These are phyloP conservation scores for Nomada fabriciana DNA, from an alignment of 2,888 invertebrate genomes.

Conservation along the genomic window DNA sequence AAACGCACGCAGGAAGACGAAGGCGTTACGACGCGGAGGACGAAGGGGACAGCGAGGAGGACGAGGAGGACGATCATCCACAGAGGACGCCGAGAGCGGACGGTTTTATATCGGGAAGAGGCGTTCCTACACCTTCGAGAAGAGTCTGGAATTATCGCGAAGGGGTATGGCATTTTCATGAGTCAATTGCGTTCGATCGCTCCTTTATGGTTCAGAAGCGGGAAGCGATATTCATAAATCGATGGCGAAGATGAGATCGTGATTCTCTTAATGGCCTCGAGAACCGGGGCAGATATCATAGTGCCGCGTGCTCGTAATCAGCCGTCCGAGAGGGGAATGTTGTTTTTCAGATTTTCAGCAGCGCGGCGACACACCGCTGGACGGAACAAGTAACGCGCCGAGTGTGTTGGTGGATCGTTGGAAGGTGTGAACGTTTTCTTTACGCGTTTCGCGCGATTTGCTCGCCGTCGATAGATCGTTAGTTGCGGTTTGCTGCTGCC, in stretches of 20 bases:
- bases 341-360: conserved; percentile 11
- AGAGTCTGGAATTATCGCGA: conserved; percentile 80
- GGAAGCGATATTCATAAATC: conserved; percentile 70
- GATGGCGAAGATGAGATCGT: conserved; percentile 67
- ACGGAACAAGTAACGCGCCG: conserved; percentile 18
- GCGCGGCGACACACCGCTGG: conserved; percentile 11
- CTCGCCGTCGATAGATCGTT: conserved; percentile 37
- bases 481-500: conserved; percentile 23
- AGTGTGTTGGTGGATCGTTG: conserved; percentile 48
- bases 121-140: conserved; percentile 73
- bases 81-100: conserved; percentile 47
- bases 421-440: conserved; percentile 43
- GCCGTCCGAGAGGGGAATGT: conserved; percentile 16
- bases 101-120: conserved; percentile 49
- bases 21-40: conserved; percentile 65
- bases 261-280: conserved; percentile 15
- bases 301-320: not conserved
- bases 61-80: conserved; percentile 63
- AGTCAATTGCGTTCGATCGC: conserved; percentile 71
- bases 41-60: conserved; percentile 69
- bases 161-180: conserved; percentile 79
- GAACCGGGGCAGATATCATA: conserved; percentile 10
- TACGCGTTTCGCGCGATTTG: conserved; percentile 31
- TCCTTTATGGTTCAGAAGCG: conserved; percentile 72
- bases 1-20: conserved; percentile 55